These are phyloP conservation scores for Phataginus tetradactyla DNA, from an alignment of 2,797 vertebrate species.

Conservation along the genomic window DNA sequence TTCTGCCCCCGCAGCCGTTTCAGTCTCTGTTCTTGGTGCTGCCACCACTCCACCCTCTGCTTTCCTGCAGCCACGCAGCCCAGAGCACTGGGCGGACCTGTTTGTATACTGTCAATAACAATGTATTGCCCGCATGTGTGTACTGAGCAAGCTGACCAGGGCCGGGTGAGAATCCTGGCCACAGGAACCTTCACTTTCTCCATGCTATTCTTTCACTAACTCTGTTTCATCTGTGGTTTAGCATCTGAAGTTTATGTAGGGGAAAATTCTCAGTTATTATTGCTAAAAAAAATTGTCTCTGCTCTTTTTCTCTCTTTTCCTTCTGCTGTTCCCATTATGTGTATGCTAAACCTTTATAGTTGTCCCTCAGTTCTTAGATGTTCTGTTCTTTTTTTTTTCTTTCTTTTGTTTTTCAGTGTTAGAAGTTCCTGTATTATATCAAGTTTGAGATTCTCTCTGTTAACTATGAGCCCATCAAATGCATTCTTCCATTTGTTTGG, in stretches of 20 bases:
- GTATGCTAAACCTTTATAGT: background rate
- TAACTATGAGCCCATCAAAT: background rate
- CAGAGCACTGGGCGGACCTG: too few species aligned
- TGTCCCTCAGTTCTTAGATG: background rate
- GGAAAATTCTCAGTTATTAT: background rate
- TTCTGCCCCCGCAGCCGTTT: too few species aligned
- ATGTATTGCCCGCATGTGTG: too few species aligned
- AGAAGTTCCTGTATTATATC: background rate
- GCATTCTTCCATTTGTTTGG: background rate
- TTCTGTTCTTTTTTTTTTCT: background rate
- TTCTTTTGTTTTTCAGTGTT: slow-evolving; percentile 12
- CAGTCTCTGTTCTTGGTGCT: too few species aligned
- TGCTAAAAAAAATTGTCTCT: background rate
- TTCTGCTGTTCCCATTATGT: background rate
- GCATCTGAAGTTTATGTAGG: background rate
- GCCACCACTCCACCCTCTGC: too few species aligned
- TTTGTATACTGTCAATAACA: too few species aligned
- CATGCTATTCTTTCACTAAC: background rate
- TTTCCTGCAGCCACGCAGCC: too few species aligned
- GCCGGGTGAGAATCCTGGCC: too few species aligned
- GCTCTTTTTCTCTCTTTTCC: background rate
- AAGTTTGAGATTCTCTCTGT: background rate
- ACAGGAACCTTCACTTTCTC: too few species aligned
- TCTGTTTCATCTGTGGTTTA: background rate
- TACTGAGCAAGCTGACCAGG: too few species aligned